Base-by-base conservation (phyloP, 2,113 vertebrate genomes). In the Silurus asotus region DNA sequence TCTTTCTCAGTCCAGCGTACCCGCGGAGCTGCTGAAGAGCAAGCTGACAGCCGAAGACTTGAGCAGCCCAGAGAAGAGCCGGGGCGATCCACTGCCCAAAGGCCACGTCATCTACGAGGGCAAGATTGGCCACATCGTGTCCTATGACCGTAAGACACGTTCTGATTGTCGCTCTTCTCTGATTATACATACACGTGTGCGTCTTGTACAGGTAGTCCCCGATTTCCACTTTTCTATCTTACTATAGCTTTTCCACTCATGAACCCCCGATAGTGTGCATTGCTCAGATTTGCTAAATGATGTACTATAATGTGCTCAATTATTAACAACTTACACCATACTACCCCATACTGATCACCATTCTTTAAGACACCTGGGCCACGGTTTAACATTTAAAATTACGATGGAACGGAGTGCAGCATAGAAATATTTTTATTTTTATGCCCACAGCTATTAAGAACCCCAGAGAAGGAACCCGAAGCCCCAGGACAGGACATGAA, bases 61-160 rank as follows among this genome's bases (percentile, higher is more conserved):
- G 85, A 95, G 89, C 92, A 96, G 94, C 90, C 95, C 95, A 2
- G 98, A 99, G 79, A 99, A 98, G 90, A 89, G 94, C 87, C 92
- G 97, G 13, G 97, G 96, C 45, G 98, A 99, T 87, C 93, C 96
- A 59, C 83, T 96, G 74, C 92, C 96, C 91, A 99, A 99, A 93
- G 96, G 96, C 91, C 97, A 98, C 15, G 97, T 99, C 87, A 99
- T 99, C 89, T 99, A 98, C 79, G 98, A 99, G 94, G 97, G 98
- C 91, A 98, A 98, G 92, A 98, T 95, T 86, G 98, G 98, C 67
- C 98, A 99, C 89, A 98, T 99, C 87, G 93, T 99, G 11, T 98
- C 97, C 10, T 99, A 97, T 13, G 98, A 99, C 51, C 94, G 98
- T 99, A 92, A 95, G 95, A 94, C 7, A 58, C 7, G 59, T 75